A percentile compares a stretch with the other conserved stretches of the same genome.
Evolutionary conservation across 2,888 invertebrate genomes (phyloP).

Genomic region (Eristalis pertinax): DNA sequence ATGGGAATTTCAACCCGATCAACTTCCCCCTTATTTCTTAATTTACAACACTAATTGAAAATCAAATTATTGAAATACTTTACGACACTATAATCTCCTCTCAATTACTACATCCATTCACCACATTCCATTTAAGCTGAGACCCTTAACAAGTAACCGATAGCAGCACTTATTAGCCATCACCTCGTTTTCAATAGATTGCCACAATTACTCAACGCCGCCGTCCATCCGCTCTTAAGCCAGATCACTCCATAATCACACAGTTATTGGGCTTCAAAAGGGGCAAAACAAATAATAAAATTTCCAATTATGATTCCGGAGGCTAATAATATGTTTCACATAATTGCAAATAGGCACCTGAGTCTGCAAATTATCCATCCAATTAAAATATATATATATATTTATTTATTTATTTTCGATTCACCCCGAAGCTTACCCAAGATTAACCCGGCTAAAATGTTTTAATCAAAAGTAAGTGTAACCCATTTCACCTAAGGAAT

Average conservation of each 20-base stretch:
- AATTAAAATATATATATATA: conserved; percentile 23
- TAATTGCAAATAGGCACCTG: conserved; percentile 60
- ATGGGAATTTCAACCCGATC: background rate
- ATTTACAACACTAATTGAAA: conserved; percentile 22
- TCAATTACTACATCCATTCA: conserved; percentile 50
- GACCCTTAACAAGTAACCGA: conserved; percentile 46
- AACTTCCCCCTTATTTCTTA: conserved; percentile 11
- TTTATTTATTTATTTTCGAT: background rate
- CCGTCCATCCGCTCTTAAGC: conserved; percentile 15
- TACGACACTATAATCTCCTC: conserved; percentile 40
- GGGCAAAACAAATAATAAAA: conserved; percentile 64
- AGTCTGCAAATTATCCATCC: conserved; percentile 40
- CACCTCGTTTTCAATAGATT: conserved; percentile 37
- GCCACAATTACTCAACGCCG: conserved; percentile 37
- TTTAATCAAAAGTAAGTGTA: conserved; percentile 68
- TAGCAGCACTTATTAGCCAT: conserved; percentile 29
- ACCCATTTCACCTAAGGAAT: conserved; percentile 37
- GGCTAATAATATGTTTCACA: conserved; percentile 59
- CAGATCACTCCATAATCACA: conserved; percentile 38
- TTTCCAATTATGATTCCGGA: conserved; percentile 43
- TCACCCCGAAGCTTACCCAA: background rate
- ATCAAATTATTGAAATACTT: conserved; percentile 35
- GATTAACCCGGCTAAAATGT: conserved; percentile 45
- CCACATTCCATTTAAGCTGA: conserved; percentile 32
- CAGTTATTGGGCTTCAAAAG: conserved; percentile 45